Base-by-base conservation (phyloP, 1,140 invertebrate species). In the Listronotus oregonensis region DNA sequence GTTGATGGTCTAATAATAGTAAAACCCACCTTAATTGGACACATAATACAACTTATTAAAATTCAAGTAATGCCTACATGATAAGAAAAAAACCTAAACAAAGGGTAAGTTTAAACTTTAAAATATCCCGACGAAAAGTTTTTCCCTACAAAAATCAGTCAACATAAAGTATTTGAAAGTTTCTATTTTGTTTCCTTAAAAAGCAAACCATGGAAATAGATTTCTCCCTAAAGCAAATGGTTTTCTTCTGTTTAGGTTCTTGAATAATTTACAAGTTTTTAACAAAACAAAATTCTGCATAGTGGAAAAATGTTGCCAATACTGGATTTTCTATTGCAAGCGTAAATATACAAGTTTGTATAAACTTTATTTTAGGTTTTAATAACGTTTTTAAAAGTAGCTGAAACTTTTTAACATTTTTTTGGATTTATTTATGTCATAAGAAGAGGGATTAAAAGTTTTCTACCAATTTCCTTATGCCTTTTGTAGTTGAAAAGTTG, bases 261-360 rank as follows among this genome's bases (percentile, higher is more conserved):
- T 54, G 51, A 54, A 54, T 54, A 54, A 37, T 37, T 54, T 54
- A 54, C 32, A 54, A 54, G 51, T 54, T 54, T 34, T 37, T 54
- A 54, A 54, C 51, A 14, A 54, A 54, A 54, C 51, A 11, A 31
- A 39, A 39, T 54, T 10, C 18, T 49, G 51, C 51, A 34, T 54
- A 37, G 27, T 54, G 51, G 51, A 54, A 37, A 54, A 54, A 54
- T 39, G 12, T n/a, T 51, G 14, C 51, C 51, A 54, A 27, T 39
- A 39, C 32, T 9, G 49, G 15, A 51, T 31, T 6, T 51, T 27
- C 31, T 5, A 27, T 37, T 14, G 14, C 46, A 3, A 49, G 46
- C 21, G 43, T 9, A 12, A 49, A 17, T 18, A 49, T 18, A 21
- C 8, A 37, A 37, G 34, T 37, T 37, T 37, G 1, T 14, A 44